These are phyloP conservation scores for Alviniconcha marisindica DNA, from an alignment of 1,140 invertebrate genomes.

Conservation along the genomic window DNA sequence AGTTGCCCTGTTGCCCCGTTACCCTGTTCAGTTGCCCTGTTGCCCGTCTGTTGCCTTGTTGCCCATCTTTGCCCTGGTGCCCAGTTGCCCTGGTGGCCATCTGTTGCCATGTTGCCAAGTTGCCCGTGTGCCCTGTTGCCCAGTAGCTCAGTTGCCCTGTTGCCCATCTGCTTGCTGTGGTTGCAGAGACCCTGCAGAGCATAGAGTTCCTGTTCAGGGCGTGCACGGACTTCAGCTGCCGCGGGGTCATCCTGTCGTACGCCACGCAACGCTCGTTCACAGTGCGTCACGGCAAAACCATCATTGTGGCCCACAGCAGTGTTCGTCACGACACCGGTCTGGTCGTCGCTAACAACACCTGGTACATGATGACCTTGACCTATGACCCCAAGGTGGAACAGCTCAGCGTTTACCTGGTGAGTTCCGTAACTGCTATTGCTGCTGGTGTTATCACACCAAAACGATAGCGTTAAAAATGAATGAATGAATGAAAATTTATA, in stretches of 20 bases:
- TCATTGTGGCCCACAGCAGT: slow-evolving; percentile 43
- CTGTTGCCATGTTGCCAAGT: neutral
- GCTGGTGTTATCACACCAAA: too few relatives aligned
- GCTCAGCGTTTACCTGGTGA: slow-evolving; percentile 39
- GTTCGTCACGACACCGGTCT: slow-evolving; percentile 24
- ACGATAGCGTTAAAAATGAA: too few relatives aligned
- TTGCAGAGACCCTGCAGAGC: slow-evolving; percentile 23
- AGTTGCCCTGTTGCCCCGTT: too few relatives aligned
- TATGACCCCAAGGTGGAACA: neutral
- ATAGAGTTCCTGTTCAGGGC: slow-evolving; percentile 52
- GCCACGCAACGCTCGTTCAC: slow-evolving; percentile 41
- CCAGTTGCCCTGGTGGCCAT: neutral
- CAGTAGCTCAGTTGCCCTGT: too few relatives aligned
- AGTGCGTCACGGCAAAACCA: slow-evolving; percentile 31
- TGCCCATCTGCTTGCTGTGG: too few relatives aligned
- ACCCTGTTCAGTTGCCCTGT: neutral
- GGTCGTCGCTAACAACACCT: slow-evolving; percentile 41
- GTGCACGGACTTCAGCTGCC: slow-evolving; percentile 35
- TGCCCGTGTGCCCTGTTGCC: too few relatives aligned
- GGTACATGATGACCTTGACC: slow-evolving; percentile 50
- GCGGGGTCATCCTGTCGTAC: slow-evolving; percentile 54
- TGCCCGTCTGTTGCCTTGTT: neutral
- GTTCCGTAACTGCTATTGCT: too few relatives aligned
- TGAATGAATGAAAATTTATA: too few relatives aligned
- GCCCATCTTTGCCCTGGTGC: neutral